Percentiles rank a stretch among this genome's conserved stretches.
Evolutionary conservation across 2,797 vertebrate species (phyloP).

Genomic region (Tenualosa ilisha): DNA sequence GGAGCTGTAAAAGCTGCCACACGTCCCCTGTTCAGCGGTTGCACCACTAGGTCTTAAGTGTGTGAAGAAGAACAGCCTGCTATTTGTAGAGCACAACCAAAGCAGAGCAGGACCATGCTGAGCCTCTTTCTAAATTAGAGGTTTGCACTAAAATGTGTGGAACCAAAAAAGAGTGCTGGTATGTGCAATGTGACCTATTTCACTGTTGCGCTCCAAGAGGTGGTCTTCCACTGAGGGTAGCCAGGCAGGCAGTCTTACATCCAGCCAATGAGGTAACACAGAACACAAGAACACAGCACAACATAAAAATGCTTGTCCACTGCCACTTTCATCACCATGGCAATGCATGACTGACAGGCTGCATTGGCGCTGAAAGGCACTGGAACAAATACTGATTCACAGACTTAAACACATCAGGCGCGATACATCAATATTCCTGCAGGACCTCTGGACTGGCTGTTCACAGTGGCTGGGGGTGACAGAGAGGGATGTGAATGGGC

Average conservation of each 20-base stretch:
- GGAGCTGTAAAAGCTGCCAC: background rate
- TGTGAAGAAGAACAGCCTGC: constrained; percentile 52
- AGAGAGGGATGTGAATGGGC: background rate
- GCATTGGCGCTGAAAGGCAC: background rate
- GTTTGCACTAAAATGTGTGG: constrained; percentile 58
- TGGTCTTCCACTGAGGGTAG: background rate
- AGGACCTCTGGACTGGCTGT: background rate
- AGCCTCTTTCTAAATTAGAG: constrained; percentile 63
- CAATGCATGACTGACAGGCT: background rate
- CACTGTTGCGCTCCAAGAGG: background rate
- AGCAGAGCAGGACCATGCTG: constrained; percentile 48
- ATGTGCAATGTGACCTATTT: constrained; percentile 48
- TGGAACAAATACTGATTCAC: background rate
- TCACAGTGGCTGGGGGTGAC: background rate
- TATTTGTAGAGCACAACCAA: constrained; percentile 49
- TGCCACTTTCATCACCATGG: background rate
- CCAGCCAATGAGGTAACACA: background rate
- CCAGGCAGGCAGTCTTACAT: background rate
- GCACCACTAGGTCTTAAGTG: constrained; percentile 26
- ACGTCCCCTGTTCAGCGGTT: background rate
- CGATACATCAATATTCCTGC: background rate
- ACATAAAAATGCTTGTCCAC: background rate
- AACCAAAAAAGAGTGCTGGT: constrained; percentile 52
- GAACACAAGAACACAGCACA: background rate
- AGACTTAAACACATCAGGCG: background rate